Base-by-base conservation (phyloP, 2,113 vertebrate genomes). In the Sapayoa aenigma region DNA sequence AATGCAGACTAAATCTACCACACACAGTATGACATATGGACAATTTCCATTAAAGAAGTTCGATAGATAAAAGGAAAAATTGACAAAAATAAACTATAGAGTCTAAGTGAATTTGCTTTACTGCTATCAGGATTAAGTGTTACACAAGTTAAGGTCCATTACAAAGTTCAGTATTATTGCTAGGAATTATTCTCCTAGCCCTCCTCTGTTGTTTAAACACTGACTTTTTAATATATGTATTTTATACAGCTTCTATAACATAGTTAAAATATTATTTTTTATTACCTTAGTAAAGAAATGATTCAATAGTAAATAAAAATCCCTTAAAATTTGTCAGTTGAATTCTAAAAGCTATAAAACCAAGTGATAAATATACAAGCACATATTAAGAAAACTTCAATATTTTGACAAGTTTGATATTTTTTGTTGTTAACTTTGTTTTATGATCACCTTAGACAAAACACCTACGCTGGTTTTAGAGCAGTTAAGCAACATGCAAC, bases 1-100 rank as follows among this genome's bases (percentile, higher is more conserved):
- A 97, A 94, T 95, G 71, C 83, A 97, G 96, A 96, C 82, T 90
- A 97, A 96, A 89, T 97, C 76, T 97, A 83, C 56, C 81, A 41
- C 41, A 5, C 9, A 56, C 17, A 87, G 8, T 66, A 89, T 50
- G 56, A 60, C 67, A 95, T 82, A 90, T 66, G 65, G 88, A 84
- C 55, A 94, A 94, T 96, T 97, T 95, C 83, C 58, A 87, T 95
- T 94, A 89, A 89, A 91, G 55, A 89, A 86, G 47, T 92, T 96
- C 66, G 94, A 72, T 80, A 78, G 65, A 92, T 91, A 96, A 95
- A 97, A 96, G 62, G 65, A 69, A 89, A 97, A 93, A 28, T 80
- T 59, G 84, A 55, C 80, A 91, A 91, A 97, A 96, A 91, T 63
- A 84, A 95, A 72, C 52, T 28, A 8, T 33, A 65, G 52, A 42